Evolutionary conservation across 1,140 invertebrate genomes (phyloP), one percentile per base, ranked within the genome.

Genomic region (Holotrichia oblita): DNA sequence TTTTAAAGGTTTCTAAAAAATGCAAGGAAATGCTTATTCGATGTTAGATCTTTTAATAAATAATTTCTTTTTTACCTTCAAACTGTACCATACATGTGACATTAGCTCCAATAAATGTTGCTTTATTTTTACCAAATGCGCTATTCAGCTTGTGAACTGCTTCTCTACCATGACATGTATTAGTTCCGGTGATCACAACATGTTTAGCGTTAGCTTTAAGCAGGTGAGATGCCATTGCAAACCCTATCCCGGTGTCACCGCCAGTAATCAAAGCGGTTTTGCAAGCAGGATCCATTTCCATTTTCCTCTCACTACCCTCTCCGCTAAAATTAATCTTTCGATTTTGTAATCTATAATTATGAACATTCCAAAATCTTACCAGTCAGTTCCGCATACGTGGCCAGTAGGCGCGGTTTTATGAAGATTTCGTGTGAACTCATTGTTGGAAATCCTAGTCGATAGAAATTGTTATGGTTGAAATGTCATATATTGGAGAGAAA

Each of bases 231-330:
- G 83, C 85, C 40, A 82, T 81, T 8, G 82, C 81, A n/a, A 83
- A 81, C 48, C 85, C 85, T 41, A 85, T 84, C 0, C 81, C 83
- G 27, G 80, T 83, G 9, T 81, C 77, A 9, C 84, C 85, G 14
- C 85, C 85, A 40, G 80, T 82, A 17, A 86, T 82, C 12, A 85
- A 40, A 10, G 82, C 84, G 40, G 80, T 80, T 78, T 85, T 84
- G 69, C 84, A 85, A 73, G 27, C 77, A n/a, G 77, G 59, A 55
- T 79, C 73, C 79, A 80, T 79, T 73, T 48, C 41, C 0, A 76
- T 48, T 48, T 27, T 55, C 8, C 75, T 59, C 41, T 48, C 41
- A 9, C 41, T 20, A 27, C 75, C 75, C 48, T 76, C 44, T 7
- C 44, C 22, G 22, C 61, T 69, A 34, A 27, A 27, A 69, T 6